Evolutionary conservation across 2,113 vertebrate genomes (phyloP).

Genomic region (Heloderma charlesbogerti): DNA sequence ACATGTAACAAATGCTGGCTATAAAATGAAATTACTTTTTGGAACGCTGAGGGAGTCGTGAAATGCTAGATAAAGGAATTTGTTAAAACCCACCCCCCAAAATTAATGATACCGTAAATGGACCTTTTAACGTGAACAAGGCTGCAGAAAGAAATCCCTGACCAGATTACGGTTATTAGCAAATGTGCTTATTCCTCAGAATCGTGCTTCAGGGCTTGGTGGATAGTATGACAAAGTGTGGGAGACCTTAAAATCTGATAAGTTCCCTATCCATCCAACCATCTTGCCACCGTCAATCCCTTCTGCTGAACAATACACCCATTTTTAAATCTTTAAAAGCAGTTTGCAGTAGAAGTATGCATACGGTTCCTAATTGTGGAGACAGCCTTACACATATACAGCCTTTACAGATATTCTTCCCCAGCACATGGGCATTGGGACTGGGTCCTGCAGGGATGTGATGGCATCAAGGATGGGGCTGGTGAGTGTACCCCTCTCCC

Average conservation of each 20-base stretch:
- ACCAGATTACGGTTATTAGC: background rate
- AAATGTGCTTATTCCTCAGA: conserved; percentile 7
- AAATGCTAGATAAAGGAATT: conserved; percentile 37
- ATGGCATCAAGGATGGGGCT: too few species aligned
- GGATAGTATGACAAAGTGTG: background rate
- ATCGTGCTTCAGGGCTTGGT: background rate
- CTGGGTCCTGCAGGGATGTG: too few species aligned
- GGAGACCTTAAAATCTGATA: background rate
- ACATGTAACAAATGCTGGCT: background rate
- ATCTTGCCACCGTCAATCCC: background rate
- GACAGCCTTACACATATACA: background rate
- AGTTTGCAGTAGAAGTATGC: background rate
- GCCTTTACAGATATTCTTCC: background rate
- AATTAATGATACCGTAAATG: background rate
- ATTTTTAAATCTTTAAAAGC: background rate
- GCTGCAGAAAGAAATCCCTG: background rate
- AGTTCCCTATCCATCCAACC: background rate
- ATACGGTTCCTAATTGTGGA: background rate
- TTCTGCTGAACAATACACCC: background rate
- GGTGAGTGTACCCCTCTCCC: background rate
- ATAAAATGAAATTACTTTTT: conserved; percentile 10
- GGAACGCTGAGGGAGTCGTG: background rate
- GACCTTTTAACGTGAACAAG: background rate
- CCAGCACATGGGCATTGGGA: background rate
- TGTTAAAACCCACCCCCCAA: background rate